Conservation (phyloP, 2,113 vertebrate species). For the Cryptomyrus ogoouensis region DNA sequence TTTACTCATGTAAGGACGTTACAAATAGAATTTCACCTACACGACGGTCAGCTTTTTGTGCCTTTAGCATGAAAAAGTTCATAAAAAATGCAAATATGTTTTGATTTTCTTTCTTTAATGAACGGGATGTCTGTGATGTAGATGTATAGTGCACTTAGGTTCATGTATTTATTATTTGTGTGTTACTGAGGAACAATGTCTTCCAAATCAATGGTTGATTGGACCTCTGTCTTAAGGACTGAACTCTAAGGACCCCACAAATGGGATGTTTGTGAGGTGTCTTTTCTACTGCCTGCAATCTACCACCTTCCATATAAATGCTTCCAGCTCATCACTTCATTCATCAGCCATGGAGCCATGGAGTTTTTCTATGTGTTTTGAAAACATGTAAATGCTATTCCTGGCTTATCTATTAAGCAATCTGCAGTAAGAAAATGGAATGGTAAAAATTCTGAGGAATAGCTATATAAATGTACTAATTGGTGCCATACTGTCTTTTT, state of each 20-base stretch:
- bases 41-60: neutral
- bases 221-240: constrained; percentile 16
- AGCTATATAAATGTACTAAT: neutral
- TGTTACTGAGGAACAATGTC: constrained; percentile 11
- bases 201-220: constrained; percentile 12
- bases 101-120: neutral
- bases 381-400: neutral
- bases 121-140: neutral
- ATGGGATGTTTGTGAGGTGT: constrained; percentile 13
- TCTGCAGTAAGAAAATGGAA: neutral
- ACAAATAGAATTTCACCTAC: constrained; percentile 6
- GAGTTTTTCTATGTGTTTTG: neutral
- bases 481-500: neutral
- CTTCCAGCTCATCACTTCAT: neutral
- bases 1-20: neutral
- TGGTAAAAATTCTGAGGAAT: neutral
- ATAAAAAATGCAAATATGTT: neutral
- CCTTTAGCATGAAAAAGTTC: neutral
- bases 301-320: constrained; percentile 12
- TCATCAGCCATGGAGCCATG: neutral
- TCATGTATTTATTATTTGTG: constrained; percentile 5
- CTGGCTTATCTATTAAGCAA: neutral
- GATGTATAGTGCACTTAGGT: neutral
- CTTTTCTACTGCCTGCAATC: constrained; percentile 22
- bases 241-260: constrained; percentile 11